These are phyloP conservation scores for Athripsodes cinereus DNA, from an alignment of 2,888 invertebrate species.

Conservation along the genomic window DNA sequence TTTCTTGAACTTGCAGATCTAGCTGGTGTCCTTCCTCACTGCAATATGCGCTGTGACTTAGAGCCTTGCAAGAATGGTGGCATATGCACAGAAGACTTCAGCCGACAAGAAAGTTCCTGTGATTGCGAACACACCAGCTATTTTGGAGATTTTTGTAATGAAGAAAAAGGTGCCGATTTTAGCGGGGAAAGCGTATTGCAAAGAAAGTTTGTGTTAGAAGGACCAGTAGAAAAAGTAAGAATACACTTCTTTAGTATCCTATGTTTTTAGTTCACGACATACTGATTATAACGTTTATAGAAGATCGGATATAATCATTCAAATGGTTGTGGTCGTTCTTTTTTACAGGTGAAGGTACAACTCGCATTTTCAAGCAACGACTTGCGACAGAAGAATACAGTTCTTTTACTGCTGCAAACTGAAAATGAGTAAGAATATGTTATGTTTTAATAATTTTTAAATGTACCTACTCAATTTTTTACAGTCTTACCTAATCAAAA, in stretches of 20 bases:
- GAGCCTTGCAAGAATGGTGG: slow-evolving; percentile 85
- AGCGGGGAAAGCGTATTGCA: slow-evolving; percentile 80
- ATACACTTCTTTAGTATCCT: neutral
- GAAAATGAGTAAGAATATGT: slow-evolving; percentile 62
- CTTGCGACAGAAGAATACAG: slow-evolving; percentile 70
- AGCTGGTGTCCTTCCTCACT: slow-evolving; percentile 70
- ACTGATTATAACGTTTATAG: no score
- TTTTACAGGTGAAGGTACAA: slow-evolving; percentile 68
- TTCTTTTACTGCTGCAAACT: slow-evolving; percentile 73
- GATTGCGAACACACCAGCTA: slow-evolving; percentile 87
- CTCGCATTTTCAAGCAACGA: slow-evolving; percentile 82
- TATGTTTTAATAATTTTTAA: slow-evolving; percentile 8
- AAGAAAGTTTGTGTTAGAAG: slow-evolving; percentile 66
- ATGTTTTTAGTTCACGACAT: no score
- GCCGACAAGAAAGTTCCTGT: slow-evolving; percentile 77
- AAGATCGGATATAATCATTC: no score
- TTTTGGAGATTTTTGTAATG: slow-evolving; percentile 80
- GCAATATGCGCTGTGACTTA: slow-evolving; percentile 84
- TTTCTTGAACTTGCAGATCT: slow-evolving; percentile 46
- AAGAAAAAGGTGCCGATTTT: slow-evolving; percentile 86
- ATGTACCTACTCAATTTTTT: neutral
- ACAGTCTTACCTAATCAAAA: neutral
- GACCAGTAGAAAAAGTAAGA: slow-evolving; percentile 54
- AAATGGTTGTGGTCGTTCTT: neutral
- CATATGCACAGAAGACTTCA: slow-evolving; percentile 83